phyloP scores from a whole-genome alignment of 92 coral and sea anemone genomes.

The Heliopora coerulea region DNA sequence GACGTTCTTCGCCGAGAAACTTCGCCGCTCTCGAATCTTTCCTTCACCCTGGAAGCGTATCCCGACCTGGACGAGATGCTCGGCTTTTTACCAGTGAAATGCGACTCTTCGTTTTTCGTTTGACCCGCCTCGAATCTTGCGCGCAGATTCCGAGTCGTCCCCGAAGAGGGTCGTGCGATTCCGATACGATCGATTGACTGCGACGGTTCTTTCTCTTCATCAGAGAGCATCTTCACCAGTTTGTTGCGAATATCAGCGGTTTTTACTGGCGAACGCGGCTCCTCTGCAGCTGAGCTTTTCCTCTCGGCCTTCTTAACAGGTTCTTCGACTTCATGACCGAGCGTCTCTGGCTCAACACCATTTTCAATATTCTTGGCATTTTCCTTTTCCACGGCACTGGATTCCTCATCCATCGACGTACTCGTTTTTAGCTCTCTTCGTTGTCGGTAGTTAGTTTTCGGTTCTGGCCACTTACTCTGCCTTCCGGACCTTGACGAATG shows the following conservation, averaged over 20 bases:
- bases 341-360: background rate
- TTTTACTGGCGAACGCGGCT: slow-evolving; percentile 16
- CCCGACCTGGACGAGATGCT: slow-evolving; percentile 13
- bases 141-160: slow-evolving; percentile 31
- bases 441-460: slow-evolving; percentile 40
- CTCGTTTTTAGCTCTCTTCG: background rate
- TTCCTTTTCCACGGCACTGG: background rate
- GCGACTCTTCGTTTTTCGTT: slow-evolving; percentile 25
- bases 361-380: background rate
- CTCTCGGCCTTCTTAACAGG: background rate
- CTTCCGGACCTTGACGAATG: background rate
- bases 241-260: slow-evolving; percentile 33
- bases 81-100: slow-evolving; percentile 14
- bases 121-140: slow-evolving; percentile 22
- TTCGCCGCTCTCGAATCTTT: slow-evolving; percentile 30
- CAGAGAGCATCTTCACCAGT: slow-evolving; percentile 26
- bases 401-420: slow-evolving; percentile 17
- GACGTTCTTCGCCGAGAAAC: background rate
- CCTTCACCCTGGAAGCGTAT: slow-evolving; percentile 23
- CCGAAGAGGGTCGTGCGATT: slow-evolving; percentile 18
- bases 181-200: slow-evolving; percentile 27
- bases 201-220: slow-evolving; percentile 2
- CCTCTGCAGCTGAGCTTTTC: background rate
- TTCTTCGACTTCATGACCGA: background rate
- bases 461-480: slow-evolving; percentile 31